Base-by-base conservation (phyloP, 1,140 invertebrate species). In the Diorhabda elongata region DNA sequence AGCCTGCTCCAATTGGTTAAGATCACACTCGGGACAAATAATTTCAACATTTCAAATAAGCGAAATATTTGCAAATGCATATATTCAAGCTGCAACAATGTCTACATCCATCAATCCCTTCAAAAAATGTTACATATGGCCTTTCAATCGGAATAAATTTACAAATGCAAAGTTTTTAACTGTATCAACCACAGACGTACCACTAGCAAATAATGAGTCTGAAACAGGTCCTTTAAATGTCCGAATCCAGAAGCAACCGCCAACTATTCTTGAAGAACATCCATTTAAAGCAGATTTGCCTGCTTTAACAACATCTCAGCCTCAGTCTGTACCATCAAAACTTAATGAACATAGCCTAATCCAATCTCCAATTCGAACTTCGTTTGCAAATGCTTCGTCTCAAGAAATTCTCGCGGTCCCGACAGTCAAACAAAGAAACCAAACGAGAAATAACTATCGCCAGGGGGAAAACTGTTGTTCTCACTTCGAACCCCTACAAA, bases 41-140 rank as follows among this genome's bases (percentile, higher is more conserved):
- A 64, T 77, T 63, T 74, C 76, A 45, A 26, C 58, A 63, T 80
- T 75, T 73, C 75, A 81, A 67, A 75, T 79, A 65, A 71, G 66
- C 44, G 69, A 78, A 74, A 66, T 80, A 69, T 78, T 80, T 79
- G 76, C 64, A 61, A 64, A 79, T 71, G 80, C 78, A 52, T 80
- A 73, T 66, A 60, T 74, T 64, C 70, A 78, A 64, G 77, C 79
- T 57, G 78, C 81, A 58, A 82, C 77, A 69, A 77, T 78, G 71
- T 71, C 71, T 11, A 82, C 77, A 62, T 79, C 81, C 56, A 74
- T 80, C 8, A 82, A 80, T 67, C 76, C 73, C 42, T 83, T 83
- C 67, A 71, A 67, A 70, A 78, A 76, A 68, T 74, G 69, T 70
- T 81, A 80, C n/a, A 81, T 83, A 73, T 80, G 72, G 70, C 79